Percentiles rank a stretch among this genome's conserved stretches.
Evolutionary conservation across 2,888 invertebrate genomes (phyloP).

Genomic region (Leptopilina syphax): DNA sequence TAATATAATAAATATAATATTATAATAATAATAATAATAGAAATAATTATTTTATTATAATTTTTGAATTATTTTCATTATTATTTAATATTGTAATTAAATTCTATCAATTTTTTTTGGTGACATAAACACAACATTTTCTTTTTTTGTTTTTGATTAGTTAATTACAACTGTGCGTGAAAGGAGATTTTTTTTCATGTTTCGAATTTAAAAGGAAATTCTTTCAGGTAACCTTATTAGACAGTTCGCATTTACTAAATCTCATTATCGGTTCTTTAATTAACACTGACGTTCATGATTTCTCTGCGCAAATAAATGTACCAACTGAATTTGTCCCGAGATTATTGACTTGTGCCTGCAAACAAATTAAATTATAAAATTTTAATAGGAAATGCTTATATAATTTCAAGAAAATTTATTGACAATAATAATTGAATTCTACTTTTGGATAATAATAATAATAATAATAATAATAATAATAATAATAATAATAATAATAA

Average conservation of each 20-base stretch:
- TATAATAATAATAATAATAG: neutral
- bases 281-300: conserved; percentile 8
- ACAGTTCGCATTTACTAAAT: neutral
- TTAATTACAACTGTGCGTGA: neutral
- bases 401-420: too few relatives aligned
- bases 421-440: too few relatives aligned
- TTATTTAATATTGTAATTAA: neutral
- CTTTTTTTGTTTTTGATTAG: neutral
- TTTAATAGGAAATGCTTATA: neutral
- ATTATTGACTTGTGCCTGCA: neutral
- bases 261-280: conserved; percentile 16
- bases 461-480: too few relatives aligned
- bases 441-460: too few relatives aligned
- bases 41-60: neutral
- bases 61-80: too few relatives aligned
- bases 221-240: conserved; percentile 1
- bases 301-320: neutral
- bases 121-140: neutral
- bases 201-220: neutral
- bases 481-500: too few relatives aligned
- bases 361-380: neutral
- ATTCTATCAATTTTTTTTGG: neutral
- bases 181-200: neutral
- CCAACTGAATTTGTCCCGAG: neutral
- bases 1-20: too few relatives aligned